Base-by-base conservation (phyloP, 2,797 vertebrate genomes). In the Pachyuromys duprasi region DNA sequence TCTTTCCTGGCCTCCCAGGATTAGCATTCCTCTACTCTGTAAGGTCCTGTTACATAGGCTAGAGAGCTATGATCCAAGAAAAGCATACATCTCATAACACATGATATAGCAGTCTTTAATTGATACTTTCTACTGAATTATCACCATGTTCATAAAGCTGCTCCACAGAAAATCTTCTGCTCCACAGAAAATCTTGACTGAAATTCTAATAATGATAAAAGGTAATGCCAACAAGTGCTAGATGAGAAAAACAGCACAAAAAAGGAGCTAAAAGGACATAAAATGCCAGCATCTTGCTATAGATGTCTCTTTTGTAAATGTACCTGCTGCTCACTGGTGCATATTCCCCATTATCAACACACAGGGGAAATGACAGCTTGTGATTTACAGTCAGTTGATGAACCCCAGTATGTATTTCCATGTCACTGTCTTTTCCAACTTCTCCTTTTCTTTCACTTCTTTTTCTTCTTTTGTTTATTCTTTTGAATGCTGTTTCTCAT, bases 381-480 rank as follows among this genome's bases (percentile, higher is more conserved):
- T 70, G 87, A 92, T 62, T 92, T 78, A 82, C 72, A 93, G 39
- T 42, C 63, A 91, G 76, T 20, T 6, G 53, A 94, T 75, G 33
- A 84, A 60, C 53, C 76, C 42, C 78, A n/a, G 18, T 26, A 31
- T 1, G 3, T 49, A 60, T 83, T 87, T 95, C 79, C 72, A 36
- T 36, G 69, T 63, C 13, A 0, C 6, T 14, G 4, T 86, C 94
- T 86, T 55, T 74, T 96, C 42, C 60, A 49, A 62, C 75, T 62
- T 72, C 86, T 94, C 36, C 31, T 83, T 78, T 87, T 74, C n/a
- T 69, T 80, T 96, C 20, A 62, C 28, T 84, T 79, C 60, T 89
- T 94, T 18, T 60, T 86, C 95, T 95, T 86, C 83, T 86, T 86
- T 75, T 88, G 15, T 76, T 95, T 94, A 62, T 69, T 78, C 92